Conservation (phyloP, 2,113 vertebrate species). For the Andinoacara biseriatus region DNA sequence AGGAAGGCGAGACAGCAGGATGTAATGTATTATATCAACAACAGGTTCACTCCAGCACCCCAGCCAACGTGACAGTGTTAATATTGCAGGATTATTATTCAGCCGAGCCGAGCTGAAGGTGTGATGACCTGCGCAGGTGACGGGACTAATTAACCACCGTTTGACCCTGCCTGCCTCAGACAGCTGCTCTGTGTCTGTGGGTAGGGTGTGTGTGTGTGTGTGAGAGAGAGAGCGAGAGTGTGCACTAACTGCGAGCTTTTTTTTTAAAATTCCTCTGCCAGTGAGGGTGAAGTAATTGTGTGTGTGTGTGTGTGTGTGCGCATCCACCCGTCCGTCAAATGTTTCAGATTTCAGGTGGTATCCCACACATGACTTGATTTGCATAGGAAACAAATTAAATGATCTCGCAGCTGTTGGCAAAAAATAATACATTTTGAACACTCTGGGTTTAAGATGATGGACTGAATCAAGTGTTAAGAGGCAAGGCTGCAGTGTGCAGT, state of each 20-base stretch:
- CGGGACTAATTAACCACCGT: slow-evolving; percentile 77
- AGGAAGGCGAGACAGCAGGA: slow-evolving; percentile 49
- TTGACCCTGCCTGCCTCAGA: slow-evolving; percentile 75
- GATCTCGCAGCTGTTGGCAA: slow-evolving; percentile 60
- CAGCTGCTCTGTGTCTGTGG: slow-evolving; percentile 63
- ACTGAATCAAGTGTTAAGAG: slow-evolving; percentile 44
- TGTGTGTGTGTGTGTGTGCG: slow-evolving; percentile 22
- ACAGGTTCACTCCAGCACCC: slow-evolving; percentile 69
- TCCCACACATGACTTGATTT: slow-evolving; percentile 68
- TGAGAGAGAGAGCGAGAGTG: background rate
- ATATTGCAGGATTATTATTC: slow-evolving; percentile 75
- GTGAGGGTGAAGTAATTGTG: slow-evolving; percentile 51
- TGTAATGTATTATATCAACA: slow-evolving; percentile 72
- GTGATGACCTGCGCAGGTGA: slow-evolving; percentile 76
- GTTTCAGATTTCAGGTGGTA: slow-evolving; percentile 51
- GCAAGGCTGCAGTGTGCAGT: slow-evolving; percentile 42
- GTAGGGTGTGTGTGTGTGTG: slow-evolving; percentile 14
- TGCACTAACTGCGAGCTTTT: slow-evolving; percentile 11
- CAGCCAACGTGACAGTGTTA: slow-evolving; percentile 65
- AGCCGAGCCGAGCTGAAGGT: slow-evolving; percentile 67
- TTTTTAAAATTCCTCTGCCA: slow-evolving; percentile 46
- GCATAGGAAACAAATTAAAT: slow-evolving; percentile 70
- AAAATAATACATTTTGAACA: slow-evolving; percentile 33
- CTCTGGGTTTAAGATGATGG: slow-evolving; percentile 29
- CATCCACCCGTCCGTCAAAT: slow-evolving; percentile 65